A percentile compares a stretch with the other conserved stretches of the same genome.
Evolutionary conservation across 2,888 invertebrate genomes (phyloP).

Genomic region (Nephrotoma guestfalica): DNA sequence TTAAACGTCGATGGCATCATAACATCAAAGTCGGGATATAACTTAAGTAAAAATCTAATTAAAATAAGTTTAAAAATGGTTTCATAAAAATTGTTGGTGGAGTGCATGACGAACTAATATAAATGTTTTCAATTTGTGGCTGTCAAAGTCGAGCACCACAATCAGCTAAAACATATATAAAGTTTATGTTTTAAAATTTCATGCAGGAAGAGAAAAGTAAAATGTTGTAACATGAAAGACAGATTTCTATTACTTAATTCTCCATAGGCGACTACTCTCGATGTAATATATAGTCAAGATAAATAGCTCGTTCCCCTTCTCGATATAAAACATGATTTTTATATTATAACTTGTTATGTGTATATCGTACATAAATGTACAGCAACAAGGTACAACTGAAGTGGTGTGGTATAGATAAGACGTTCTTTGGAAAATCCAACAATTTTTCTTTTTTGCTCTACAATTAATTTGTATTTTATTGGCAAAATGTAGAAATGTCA

Average conservation of each 20-base stretch:
- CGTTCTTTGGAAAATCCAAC: not conserved
- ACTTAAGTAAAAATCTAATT: not conserved
- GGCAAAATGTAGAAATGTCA: not conserved
- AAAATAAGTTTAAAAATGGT: not conserved
- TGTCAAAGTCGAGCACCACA: not conserved
- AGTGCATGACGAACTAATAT: not conserved
- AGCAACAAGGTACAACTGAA: not conserved
- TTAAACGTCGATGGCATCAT: not conserved
- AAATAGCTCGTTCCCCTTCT: not conserved
- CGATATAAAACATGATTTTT: not conserved
- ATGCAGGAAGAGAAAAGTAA: not conserved
- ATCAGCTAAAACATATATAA: not conserved
- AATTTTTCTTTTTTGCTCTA: not conserved
- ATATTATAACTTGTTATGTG: not conserved
- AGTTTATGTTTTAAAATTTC: not conserved
- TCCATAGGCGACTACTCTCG: not conserved
- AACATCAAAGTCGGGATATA: not conserved
- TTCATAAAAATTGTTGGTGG: not conserved
- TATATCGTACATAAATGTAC: not conserved
- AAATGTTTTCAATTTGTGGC: not conserved
- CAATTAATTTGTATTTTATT: not conserved
- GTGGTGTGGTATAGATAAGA: not conserved
- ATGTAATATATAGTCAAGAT: not conserved
- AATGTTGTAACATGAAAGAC: not conserved
- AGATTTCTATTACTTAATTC: not conserved